Evolutionary conservation across 2,888 invertebrate genomes (phyloP), one percentile per base, ranked within the genome.

Genomic region (Cactoblastis cactorum): DNA sequence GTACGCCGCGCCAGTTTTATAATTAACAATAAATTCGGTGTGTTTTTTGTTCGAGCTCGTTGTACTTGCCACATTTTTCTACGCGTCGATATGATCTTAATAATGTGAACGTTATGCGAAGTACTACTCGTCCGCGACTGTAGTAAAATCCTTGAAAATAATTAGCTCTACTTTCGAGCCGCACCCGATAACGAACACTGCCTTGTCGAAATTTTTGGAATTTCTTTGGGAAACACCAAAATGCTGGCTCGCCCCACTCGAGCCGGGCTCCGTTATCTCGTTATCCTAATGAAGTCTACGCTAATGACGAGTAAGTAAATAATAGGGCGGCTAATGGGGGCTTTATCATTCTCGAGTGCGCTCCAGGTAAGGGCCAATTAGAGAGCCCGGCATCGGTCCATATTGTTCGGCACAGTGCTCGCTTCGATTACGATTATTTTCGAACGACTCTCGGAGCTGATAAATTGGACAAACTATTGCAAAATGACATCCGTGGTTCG

Each of bases 261-360:
- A 81, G 75, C 59, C 62, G 72, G 77, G 81, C 82, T 82, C 83
- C 82, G 86, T 88, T 89, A 89, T 89, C 88, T 89, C 88, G 89
- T 89, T 89, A 88, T 85, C 87, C 88, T 89, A 89, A 89, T 89
- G 88, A 89, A 89, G 85, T 88, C 87, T 87, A 88, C 88, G 84
- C 87, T 89, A 89, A 89, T 89, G 88, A 88, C 86, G 89, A 89
- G 88, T 88, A 88, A 88, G 88, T 89, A 89, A 89, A 89, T 89
- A 88, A 89, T 89, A 89, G 88, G 88, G 86, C 83, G 84, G 86
- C 88, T 89, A 89, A 89, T 89, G 86, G 88, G 83, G 84, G 87
- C 89, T 88, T 88, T 88, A 88, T 89, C 89, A 89, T 89, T 89
- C 87, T 88, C 84, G 84, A 89, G 88, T 87, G 83, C 85, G 88